Base-by-base conservation (phyloP, 2,113 vertebrate genomes). In the Penelope pileata region DNA sequence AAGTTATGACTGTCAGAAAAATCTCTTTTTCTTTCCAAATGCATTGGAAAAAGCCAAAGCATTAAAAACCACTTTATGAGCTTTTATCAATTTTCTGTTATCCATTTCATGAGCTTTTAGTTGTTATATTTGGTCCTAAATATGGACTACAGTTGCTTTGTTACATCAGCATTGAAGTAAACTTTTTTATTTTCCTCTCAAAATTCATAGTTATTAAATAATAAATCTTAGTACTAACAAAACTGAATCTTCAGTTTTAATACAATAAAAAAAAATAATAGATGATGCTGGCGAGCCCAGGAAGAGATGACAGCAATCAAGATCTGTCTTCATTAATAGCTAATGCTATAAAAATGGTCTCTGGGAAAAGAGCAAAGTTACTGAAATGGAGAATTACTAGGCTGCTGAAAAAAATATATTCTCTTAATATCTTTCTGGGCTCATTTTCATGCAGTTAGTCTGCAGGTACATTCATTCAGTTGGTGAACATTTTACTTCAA, bases 391-490 rank as follows among this genome's bases (percentile, higher is more conserved):
- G 36, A 85, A 38, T 89, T 83, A 72, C 1, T 12, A 70, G 69
- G 32, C 66, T 34, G 19, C 42, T 53, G 34, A 78, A 75, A 70
- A n/a, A 94, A 89, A 75, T 8, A 2, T 14, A 47, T 91, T 74
- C 97, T 87, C 51, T 72, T 94, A 56, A 7, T 78, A 51, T 67
- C 73, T 58, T 93, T 90, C 60, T n/a, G 63, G 67, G 69, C 54
- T 93, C 53, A 82, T 96, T 97, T 97, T 88, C 82, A 91, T 74
- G 78, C 80, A 93, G 62, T 97, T 95, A 94, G 78, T 47, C 89
- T 94, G 74, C 56, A 93, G 76, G 50, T 91, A 75, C 73, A 50
- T 89, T 95, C 42, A 34, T 92, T 91, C 85, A 74, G 30, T 70
- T 93, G 76, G 26, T 30, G 63, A 84, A 86, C 5, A 26, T 78